A percentile compares a stretch with the other conserved stretches of the same genome.
phyloP scores from a whole-genome alignment of 53 echinoderm and acorn worm genomes.

The Astropecten irregularis region DNA sequence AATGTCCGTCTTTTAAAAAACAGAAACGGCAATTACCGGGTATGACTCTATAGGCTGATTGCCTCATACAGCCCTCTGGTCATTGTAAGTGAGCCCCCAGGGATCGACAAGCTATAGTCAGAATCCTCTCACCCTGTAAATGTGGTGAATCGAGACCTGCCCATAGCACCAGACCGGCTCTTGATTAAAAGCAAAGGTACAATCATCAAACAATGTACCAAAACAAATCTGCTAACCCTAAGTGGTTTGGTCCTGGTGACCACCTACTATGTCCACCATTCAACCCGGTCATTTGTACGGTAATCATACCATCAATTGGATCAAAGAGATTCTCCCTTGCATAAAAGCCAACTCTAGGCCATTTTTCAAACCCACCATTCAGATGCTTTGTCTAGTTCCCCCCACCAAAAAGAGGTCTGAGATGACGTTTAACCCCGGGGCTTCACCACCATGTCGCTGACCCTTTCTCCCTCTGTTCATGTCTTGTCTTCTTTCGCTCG shows the following conservation, averaged over 20 bases:
- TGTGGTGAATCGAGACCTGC: too few species aligned
- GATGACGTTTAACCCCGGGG: background rate
- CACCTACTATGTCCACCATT: conserved; percentile 2
- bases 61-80: too few species aligned
- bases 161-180: too few species aligned
- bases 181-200: too few species aligned
- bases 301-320: background rate
- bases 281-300: background rate
- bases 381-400: too few species aligned
- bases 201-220: too few species aligned
- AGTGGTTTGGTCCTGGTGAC: conserved; percentile 16
- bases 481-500: conserved; percentile 17
- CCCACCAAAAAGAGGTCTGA: background rate
- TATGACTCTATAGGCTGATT: too few species aligned
- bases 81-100: too few species aligned
- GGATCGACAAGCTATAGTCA: too few species aligned
- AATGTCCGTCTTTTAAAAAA: too few species aligned
- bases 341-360: background rate
- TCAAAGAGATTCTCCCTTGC: background rate
- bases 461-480: background rate
- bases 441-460: conserved; percentile 29
- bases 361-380: background rate
- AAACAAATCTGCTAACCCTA: background rate
- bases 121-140: too few species aligned
- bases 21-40: too few species aligned